Percentiles rank a stretch among this genome's conserved stretches.
Evolutionary conservation across 1,140 invertebrate species (phyloP).

Genomic region (Drosophila pachea): DNA sequence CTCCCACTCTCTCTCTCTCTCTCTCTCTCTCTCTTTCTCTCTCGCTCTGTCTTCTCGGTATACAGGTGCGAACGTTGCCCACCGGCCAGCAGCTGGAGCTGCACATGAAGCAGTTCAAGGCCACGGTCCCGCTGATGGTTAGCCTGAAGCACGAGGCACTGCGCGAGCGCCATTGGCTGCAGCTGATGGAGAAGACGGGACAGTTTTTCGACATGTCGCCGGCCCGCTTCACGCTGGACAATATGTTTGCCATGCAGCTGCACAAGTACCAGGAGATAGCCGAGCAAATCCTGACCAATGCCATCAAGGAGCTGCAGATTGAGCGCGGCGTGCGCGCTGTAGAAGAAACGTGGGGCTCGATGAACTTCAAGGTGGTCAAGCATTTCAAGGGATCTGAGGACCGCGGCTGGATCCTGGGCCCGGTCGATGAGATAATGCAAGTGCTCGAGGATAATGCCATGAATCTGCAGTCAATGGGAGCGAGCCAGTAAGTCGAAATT

Average conservation of each 20-base stretch:
- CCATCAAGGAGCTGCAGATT: slow-evolving; percentile 92
- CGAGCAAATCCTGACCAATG: slow-evolving; percentile 90
- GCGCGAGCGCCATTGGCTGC: slow-evolving; percentile 91
- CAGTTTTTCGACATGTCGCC: slow-evolving; percentile 91
- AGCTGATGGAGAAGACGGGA: slow-evolving; percentile 91
- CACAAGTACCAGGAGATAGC: slow-evolving; percentile 90
- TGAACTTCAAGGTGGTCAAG: slow-evolving; percentile 85
- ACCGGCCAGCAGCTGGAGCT: slow-evolving; percentile 85
- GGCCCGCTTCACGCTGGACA: slow-evolving; percentile 91
- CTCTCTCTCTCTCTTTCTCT: too few species aligned
- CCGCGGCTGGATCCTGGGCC: slow-evolving; percentile 85
- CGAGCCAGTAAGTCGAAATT: slow-evolving; percentile 87
- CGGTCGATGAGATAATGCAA: slow-evolving; percentile 89
- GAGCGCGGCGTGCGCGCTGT: slow-evolving; percentile 91
- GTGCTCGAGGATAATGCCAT: slow-evolving; percentile 92
- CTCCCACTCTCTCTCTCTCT: too few species aligned
- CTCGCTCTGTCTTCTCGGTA: neutral
- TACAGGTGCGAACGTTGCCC: slow-evolving; percentile 80
- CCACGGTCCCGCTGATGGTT: slow-evolving; percentile 91
- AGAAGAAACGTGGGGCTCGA: slow-evolving; percentile 85
- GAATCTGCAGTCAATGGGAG: slow-evolving; percentile 93
- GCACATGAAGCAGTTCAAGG: slow-evolving; percentile 93
- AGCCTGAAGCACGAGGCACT: slow-evolving; percentile 94
- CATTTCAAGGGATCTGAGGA: slow-evolving; percentile 83
- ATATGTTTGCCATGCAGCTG: slow-evolving; percentile 95